Percentiles rank a stretch among this genome's conserved stretches.
Conservation (phyloP, 2,888 invertebrate species). For the Drosophila neonasuta region DNA sequence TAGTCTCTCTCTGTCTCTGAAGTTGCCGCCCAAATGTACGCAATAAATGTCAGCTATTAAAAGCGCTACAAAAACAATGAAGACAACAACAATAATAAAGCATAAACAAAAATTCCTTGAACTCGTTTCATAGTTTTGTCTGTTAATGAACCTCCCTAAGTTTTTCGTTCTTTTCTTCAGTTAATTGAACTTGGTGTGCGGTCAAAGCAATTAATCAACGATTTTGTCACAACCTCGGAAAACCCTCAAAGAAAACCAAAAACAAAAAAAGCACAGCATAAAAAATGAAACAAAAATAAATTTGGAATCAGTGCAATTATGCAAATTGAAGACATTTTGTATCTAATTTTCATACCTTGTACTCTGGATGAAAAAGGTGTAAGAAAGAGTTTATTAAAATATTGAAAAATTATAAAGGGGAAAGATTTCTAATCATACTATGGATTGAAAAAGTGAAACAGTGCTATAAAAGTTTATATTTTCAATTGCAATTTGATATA, state of each 20-base stretch:
- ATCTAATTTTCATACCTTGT: constrained; percentile 21
- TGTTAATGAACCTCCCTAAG: constrained; percentile 42
- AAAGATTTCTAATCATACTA: too few species aligned
- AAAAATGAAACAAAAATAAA: constrained; percentile 46
- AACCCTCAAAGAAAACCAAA: background rate
- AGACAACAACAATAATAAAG: constrained; percentile 1
- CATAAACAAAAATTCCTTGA: constrained; percentile 11
- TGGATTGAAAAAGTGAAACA: too few species aligned
- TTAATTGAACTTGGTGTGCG: constrained; percentile 62
- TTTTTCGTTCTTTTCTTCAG: constrained; percentile 13
- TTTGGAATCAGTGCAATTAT: constrained; percentile 68
- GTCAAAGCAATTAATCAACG: constrained; percentile 70
- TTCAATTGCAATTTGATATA: too few species aligned
- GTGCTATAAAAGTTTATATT: too few species aligned
- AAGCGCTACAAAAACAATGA: constrained; percentile 42
- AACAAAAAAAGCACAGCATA: background rate
- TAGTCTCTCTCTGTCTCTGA: background rate
- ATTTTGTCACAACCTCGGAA: constrained; percentile 54
- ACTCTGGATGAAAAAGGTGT: background rate
- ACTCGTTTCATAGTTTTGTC: constrained; percentile 50
- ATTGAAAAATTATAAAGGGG: background rate
- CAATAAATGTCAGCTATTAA: constrained; percentile 66
- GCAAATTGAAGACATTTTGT: constrained; percentile 57
- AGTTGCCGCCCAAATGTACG: constrained; percentile 40
- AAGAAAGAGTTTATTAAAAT: background rate